Percentiles rank a stretch among this genome's conserved stretches.
Evolutionary conservation across 2,888 invertebrate genomes (phyloP).

Genomic region (Cheilosia variabilis): DNA sequence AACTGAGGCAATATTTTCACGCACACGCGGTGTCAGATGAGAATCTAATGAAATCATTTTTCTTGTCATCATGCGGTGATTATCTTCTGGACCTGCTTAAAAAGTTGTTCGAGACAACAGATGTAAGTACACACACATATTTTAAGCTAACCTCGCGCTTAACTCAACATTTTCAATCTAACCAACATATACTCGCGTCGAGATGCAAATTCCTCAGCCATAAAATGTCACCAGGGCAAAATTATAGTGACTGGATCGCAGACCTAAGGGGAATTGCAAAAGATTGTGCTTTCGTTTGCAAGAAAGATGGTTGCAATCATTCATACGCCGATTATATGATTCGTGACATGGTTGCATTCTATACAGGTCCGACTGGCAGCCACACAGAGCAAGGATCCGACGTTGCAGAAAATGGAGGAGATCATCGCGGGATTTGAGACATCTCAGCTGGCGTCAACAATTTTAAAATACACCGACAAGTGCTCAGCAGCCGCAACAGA

Average conservation of each 20-base stretch:
- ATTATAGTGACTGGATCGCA: slow-evolving; percentile 14
- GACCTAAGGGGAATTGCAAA: slow-evolving; percentile 58
- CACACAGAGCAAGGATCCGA: too few species aligned
- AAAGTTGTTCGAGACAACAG: slow-evolving; percentile 18
- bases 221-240: slow-evolving; percentile 25
- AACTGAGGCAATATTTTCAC: slow-evolving; percentile 14
- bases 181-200: slow-evolving; percentile 47
- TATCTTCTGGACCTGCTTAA: slow-evolving; percentile 8
- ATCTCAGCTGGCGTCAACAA: too few species aligned
- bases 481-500: background rate
- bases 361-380: slow-evolving; percentile 57
- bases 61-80: slow-evolving; percentile 19
- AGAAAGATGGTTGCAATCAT: slow-evolving; percentile 36
- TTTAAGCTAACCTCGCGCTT: slow-evolving; percentile 7
- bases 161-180: slow-evolving; percentile 30
- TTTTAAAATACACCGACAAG: background rate
- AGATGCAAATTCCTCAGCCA: slow-evolving; percentile 51
- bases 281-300: slow-evolving; percentile 50
- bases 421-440: too few species aligned
- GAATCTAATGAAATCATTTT: slow-evolving; percentile 8
- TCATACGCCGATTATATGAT: slow-evolving; percentile 26
- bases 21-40: slow-evolving; percentile 14
- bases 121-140: slow-evolving; percentile 42
- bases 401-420: too few species aligned
- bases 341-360: slow-evolving; percentile 45